Evolutionary conservation across 2,888 invertebrate genomes (phyloP), one percentile per base, ranked within the genome.

Genomic region (Netelia virgata): DNA sequence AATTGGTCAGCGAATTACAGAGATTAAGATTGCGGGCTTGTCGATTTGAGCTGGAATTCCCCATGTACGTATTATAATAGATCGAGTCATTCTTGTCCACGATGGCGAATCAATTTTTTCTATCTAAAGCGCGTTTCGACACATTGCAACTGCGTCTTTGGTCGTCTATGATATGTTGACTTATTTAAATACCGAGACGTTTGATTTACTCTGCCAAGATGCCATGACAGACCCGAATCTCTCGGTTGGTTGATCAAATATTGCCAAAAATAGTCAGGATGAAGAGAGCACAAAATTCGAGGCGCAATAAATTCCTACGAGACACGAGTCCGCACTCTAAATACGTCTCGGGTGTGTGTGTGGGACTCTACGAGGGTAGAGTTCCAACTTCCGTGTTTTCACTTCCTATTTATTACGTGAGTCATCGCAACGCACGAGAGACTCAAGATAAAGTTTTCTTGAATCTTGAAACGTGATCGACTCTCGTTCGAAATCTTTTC

Each of bases 231-330:
- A 9, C 57, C 16, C 41, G 20, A 61, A 63, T 11, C 18, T 66
- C 50, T 74, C 59, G 18, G 14, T 16, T 43, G 23, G 70, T 20
- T 1, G 43, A 64, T 76, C 64, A 72, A 63, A 77, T 74, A 81
- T 73, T 43, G 68, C 73, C 81, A 70, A 73, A 81, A 84, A 84
- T 81, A 84, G 69, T 64, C 68, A 43, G 50, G 43, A 64, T 68
- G 80, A 69, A 28, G 2, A n/a, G 10, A 41, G 3, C 14, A 64
- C 14, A 64, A 50, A 14, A 36, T 74, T 70, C 47, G 73, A 70
- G 80, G 23, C 83, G 86, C 82, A 86, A 73, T 86, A 82, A 82
- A 82, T 76, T 78, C 73, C 47, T 68, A 5, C 63, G 61, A 20
- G 61, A 36, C 75, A 9, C 1, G 76, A 73, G 79, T 82, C 73